These are phyloP conservation scores for Spicauda simplicius DNA, from an alignment of 2,888 invertebrate genomes.

Conservation along the genomic window DNA sequence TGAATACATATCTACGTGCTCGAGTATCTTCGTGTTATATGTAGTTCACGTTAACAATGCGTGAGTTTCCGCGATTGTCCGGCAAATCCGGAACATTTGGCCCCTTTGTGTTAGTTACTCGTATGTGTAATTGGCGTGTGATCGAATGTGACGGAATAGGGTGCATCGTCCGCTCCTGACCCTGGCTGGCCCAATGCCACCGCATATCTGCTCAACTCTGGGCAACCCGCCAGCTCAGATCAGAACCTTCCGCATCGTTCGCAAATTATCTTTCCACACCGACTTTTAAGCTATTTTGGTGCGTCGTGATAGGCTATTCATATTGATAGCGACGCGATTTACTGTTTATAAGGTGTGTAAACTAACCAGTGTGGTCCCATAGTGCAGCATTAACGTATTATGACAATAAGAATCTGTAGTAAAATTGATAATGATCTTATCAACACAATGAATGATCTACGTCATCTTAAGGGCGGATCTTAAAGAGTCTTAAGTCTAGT, in stretches of 20 bases:
- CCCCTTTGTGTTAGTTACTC: slow-evolving; percentile 26
- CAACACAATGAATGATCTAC: too few species aligned
- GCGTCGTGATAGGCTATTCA: slow-evolving; percentile 7
- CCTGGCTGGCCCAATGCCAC: slow-evolving; percentile 84
- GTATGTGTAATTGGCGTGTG: slow-evolving; percentile 48
- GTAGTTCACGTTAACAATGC: not conserved
- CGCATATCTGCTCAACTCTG: slow-evolving; percentile 59
- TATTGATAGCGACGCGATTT: not conserved
- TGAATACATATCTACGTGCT: not conserved
- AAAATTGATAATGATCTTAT: too few species aligned
- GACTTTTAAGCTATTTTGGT: slow-evolving; percentile 51
- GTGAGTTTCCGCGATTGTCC: not conserved
- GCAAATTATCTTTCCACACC: slow-evolving; percentile 62
- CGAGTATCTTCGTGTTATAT: not conserved
- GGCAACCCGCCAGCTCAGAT: slow-evolving; percentile 67
- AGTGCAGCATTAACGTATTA: too few species aligned
- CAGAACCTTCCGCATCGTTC: slow-evolving; percentile 77
- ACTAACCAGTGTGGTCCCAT: too few species aligned
- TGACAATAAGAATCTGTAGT: too few species aligned
- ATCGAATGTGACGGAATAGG: slow-evolving; percentile 57
- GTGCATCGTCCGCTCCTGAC: slow-evolving; percentile 83
- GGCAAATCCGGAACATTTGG: not conserved
- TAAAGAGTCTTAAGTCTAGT: too few species aligned
- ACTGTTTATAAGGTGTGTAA: too few species aligned
- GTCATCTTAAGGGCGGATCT: too few species aligned